Evolutionary conservation across 2,888 invertebrate genomes (phyloP), one percentile per base, ranked within the genome.

Genomic region (Parasteatoda lunata): DNA sequence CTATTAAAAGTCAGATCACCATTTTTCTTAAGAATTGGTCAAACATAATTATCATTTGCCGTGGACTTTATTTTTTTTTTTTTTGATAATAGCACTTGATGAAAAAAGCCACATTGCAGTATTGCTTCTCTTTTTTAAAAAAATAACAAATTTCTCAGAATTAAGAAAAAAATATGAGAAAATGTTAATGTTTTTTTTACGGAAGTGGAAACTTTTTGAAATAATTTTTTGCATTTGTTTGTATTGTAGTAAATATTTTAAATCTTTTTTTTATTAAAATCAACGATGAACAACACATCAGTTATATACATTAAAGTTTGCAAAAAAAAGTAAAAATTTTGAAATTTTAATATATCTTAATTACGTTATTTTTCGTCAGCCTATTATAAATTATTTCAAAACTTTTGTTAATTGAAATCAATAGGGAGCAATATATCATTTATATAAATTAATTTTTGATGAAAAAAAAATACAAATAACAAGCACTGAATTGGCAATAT

Each of bases 1-100:
- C 59, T 59, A 59, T 59, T 6, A 59, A 59, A 59, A 59, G 59
- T 7, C 59, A 59, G n/a, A 59, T 59, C 59, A n/a, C 59, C 59
- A 59, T 7, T 59, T n/a, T 59, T 59, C n/a, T 47, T 51, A 45
- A 54, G 68, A 48, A 47, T 59, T 68, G 71, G 59, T 54, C 52
- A 64, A 64, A 78, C 72, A 75, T 84, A 84, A 84, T 84, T 84
- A 84, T 84, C 84, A 78, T 84, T 79, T 72, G 30, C 77, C 64
- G 69, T 51, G 70, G 76, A 69, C 13, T 30, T 30, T 30, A 30
- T 45, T 65, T 83, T 65, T 54, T 30, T 54, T 7, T 59, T 59
- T 59, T n/a, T 4, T 13, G 59, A 4, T 59, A 59, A 59, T 59
- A 59, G 59, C 59, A 59, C 59, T 9, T 59, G 59, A 59, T 13